Evolutionary conservation across 2,888 invertebrate species (phyloP), one percentile per base, ranked within the genome.

Genomic region (Pseudanteris insignis): DNA sequence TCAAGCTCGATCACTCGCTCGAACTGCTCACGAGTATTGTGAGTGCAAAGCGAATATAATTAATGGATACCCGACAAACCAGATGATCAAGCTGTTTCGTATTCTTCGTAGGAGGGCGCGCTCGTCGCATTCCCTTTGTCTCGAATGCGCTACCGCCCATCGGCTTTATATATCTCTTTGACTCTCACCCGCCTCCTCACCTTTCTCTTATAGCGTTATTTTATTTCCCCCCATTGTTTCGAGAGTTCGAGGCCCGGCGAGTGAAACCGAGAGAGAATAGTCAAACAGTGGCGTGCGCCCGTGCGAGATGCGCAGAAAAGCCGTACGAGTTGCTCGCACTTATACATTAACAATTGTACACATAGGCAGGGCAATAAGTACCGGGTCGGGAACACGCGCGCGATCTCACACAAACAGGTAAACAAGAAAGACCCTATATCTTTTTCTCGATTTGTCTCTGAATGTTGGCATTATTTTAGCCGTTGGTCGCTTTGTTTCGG

Each of bases 181-280:
- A 64, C 59, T 51, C 37, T 41, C 53, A 26, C 44, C 64, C 63
- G 50, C 62, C 67, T 60, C 63, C 38, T 40, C 57, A 36, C 53
- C 40, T 48, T 48, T 50, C 51, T 48, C 63, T 54, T 63, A 63
- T 63, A 73, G 72, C 75, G 71, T 76, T 77, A 77, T 77, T 77
- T 76, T 77, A 77, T 77, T 77, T 73, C 4, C 70, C 68, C 68
- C 74, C 67, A 77, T 76, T 77, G 76, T 77, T 77, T 74, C 72
- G 68, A 69, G 67, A 68, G 67, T 68, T 70, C 67, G 69, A 64
- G 67, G 67, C 66, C 4, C 18, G 10, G 12, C 0, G 3, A 14
- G 13, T 2, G 6, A 9, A 18, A 14, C 21, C 0, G 3, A 14
- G 13, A 7, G 6, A 9, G 28, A 7, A 6, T 14, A 11, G 15